These are phyloP conservation scores for Leptopilina drosophilae DNA, from an alignment of 2,888 invertebrate species.

Conservation along the genomic window DNA sequence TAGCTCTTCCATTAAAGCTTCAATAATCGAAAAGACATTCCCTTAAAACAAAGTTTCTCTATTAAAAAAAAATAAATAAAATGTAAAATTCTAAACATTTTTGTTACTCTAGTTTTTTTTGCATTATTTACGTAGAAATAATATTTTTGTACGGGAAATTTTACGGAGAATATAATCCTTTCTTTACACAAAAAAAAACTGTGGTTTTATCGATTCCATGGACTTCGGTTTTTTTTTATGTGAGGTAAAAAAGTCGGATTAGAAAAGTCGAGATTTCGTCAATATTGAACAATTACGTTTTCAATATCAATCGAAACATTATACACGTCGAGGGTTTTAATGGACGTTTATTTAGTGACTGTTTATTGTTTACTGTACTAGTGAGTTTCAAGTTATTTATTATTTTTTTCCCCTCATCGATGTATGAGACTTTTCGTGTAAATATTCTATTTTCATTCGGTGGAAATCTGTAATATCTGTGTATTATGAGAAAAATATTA, in stretches of 20 bases:
- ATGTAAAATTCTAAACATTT: too few species aligned
- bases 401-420: conserved; percentile 37
- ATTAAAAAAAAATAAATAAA: conserved; percentile 34
- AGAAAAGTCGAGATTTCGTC: conserved; percentile 47
- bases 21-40: too few species aligned
- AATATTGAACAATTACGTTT: conserved; percentile 45
- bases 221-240: conserved; percentile 48
- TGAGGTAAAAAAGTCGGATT: conserved; percentile 33
- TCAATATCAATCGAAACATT: conserved; percentile 53
- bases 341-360: conserved; percentile 22
- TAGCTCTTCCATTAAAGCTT: too few species aligned
- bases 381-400: conserved; percentile 44
- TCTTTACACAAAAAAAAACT: too few species aligned
- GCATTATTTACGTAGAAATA: too few species aligned
- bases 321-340: conserved; percentile 28
- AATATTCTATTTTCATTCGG: background rate
- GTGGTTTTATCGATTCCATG: too few species aligned
- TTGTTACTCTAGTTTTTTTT: too few species aligned
- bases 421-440: too few species aligned
- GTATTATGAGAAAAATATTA: too few species aligned
- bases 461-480: too few species aligned
- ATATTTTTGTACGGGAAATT: too few species aligned
- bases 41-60: background rate
- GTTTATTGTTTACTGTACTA: conserved; percentile 46
- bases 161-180: too few species aligned